Evolutionary conservation across 2,888 invertebrate species (phyloP).

Genomic region (Abscondita cerata): DNA sequence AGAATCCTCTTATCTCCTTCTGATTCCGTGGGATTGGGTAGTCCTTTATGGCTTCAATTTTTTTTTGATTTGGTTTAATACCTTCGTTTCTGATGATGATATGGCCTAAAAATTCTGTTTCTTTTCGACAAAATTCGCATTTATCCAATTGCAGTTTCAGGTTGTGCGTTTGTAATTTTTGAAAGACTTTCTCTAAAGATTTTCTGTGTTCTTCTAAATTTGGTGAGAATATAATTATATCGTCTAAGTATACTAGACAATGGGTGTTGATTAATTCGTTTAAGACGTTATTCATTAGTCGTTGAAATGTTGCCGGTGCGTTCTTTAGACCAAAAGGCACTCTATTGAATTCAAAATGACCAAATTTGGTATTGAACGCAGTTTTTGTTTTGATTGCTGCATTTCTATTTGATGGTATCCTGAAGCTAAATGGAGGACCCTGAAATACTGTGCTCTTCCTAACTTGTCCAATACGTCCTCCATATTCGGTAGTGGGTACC

Average conservation of each 20-base stretch:
- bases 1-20: background rate
- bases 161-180: background rate
- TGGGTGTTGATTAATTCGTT: no score
- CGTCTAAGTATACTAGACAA: background rate
- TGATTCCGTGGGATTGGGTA: background rate
- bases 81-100: slow-evolving; percentile 5
- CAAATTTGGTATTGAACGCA: slow-evolving; percentile 26
- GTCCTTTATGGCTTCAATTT: background rate
- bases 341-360: background rate
- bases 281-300: background rate
- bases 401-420: slow-evolving; percentile 39
- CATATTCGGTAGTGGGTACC: no score
- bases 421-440: slow-evolving; percentile 21
- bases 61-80: slow-evolving; percentile 2
- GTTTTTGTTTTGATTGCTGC: slow-evolving; percentile 39
- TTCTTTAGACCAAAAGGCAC: background rate
- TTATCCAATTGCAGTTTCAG: slow-evolving; percentile 6
- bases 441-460: no score
- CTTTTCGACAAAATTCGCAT: background rate
- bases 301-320: background rate
- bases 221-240: background rate
- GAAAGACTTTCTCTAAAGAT: background rate
- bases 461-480: no score
- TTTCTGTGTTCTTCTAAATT: background rate
- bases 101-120: slow-evolving; percentile 8